A percentile compares a stretch with the other conserved stretches of the same genome.
phyloP scores from a whole-genome alignment of 2,888 invertebrate genomes.

The Rhagonycha lutea region DNA sequence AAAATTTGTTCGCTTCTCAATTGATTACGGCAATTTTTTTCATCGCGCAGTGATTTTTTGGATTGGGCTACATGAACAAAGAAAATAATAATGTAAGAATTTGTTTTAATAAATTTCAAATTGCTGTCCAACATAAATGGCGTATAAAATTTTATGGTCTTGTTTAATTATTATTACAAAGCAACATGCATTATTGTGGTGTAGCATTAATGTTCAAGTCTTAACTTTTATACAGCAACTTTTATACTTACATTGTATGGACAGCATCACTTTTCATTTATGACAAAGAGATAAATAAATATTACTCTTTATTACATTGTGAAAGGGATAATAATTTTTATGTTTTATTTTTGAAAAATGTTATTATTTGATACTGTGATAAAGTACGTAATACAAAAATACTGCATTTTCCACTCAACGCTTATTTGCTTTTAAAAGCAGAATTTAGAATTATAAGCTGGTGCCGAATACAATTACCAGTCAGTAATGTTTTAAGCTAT shows the following conservation, averaged over 20 bases:
- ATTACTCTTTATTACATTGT: not conserved
- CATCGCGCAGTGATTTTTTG: not conserved
- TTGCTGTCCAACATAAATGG: not conserved
- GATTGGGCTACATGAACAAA: not conserved
- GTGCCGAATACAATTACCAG: no score
- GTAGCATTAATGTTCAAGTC: not conserved
- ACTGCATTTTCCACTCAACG: not conserved
- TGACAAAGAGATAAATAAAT: not conserved
- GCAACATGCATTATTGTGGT: not conserved
- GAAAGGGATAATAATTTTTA: not conserved
- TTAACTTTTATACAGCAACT: not conserved
- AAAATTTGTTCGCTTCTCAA: not conserved
- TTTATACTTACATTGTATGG: not conserved
- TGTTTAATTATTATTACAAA: not conserved
- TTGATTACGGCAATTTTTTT: not conserved
- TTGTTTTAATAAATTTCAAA: not conserved
- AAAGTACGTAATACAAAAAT: not conserved
- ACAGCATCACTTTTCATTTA: not conserved
- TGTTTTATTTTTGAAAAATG: not conserved
- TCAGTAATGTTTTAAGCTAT: no score
- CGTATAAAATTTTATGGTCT: not conserved
- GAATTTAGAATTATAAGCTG: no score
- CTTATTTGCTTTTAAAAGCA: not conserved
- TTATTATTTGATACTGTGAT: not conserved
- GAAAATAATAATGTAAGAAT: not conserved